Evolutionary conservation across 2,797 vertebrate genomes (phyloP), one percentile per base, ranked within the genome.

Genomic region (Oreonectes daqikongensis): DNA sequence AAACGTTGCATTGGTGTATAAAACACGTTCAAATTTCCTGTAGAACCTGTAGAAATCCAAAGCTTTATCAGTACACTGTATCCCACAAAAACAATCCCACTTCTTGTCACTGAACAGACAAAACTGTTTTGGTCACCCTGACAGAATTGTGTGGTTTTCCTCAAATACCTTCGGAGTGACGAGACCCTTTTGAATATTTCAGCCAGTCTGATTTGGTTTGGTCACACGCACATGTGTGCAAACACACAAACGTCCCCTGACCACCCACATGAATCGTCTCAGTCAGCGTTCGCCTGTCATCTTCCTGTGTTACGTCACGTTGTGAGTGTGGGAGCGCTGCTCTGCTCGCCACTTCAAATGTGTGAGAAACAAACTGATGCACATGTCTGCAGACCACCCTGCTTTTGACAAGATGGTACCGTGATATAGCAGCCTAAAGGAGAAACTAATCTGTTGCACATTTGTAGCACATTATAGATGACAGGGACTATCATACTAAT

Each of bases 261-360:
- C 82, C 60, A 75, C 81, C 73, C 53, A 69, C 84, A 81, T 66
- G 67, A 57, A 55, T 77, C 90, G 60, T 92, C 46, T 78, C 68
- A 61, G 44, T 77, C 66, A 69, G 42, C 55, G 30, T 40, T 40
- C 52, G 46, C 42, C 65, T 69, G 66, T 80, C 79, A 77, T 80
- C 75, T 86, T 72, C 79, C 78, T 85, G 75, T 81, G 75, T 79
- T 81, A 83, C 80, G 87, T 86, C 88, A 82, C 78, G 70, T 78
- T 71, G 75, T 72, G 76, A 80, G 75, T 63, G 79, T 78, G 50
- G 48, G 69, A 67, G 77, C 50, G 76, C 67, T n/a, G 65, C 83
- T 79, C 83, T 85, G 78, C 85, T 72, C 55, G 69, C 28, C 75
- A 69, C 75, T 77, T 77, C 75, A 77, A 61, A 77, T 63, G 65